Percentiles rank a stretch among this genome's conserved stretches.
These are phyloP conservation scores for Andrena cerasifolii DNA, from an alignment of 1,140 invertebrate genomes.

Conservation along the genomic window DNA sequence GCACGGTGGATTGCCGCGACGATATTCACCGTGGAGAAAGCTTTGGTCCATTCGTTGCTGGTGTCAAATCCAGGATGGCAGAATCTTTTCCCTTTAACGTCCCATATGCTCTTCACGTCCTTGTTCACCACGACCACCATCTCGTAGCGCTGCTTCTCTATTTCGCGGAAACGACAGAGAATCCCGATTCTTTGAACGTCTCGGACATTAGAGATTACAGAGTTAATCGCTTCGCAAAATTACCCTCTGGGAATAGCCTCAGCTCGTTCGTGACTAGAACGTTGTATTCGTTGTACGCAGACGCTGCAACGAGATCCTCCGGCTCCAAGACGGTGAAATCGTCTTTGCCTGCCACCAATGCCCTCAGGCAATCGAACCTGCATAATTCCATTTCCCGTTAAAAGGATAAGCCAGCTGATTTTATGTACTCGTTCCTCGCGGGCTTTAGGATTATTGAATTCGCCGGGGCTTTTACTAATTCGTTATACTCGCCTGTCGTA, in stretches of 20 bases:
- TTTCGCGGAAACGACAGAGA: constrained; percentile 32
- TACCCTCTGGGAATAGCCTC: constrained; percentile 72
- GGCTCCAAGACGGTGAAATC: constrained; percentile 92
- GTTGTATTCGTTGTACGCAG: constrained; percentile 84
- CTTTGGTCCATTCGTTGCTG: constrained; percentile 86
- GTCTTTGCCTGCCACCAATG: constrained; percentile 87
- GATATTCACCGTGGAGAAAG: constrained; percentile 85
- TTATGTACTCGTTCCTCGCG: too few species aligned
- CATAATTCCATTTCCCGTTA: background rate
- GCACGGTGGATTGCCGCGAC: background rate
- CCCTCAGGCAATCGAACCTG: constrained; percentile 89
- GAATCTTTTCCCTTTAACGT: constrained; percentile 86
- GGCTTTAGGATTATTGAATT: background rate
- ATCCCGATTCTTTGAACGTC: background rate
- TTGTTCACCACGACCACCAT: constrained; percentile 88
- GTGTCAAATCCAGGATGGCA: constrained; percentile 90
- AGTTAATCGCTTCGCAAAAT: constrained; percentile 14
- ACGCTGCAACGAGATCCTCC: constrained; percentile 90
- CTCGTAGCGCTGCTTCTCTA: constrained; percentile 85
- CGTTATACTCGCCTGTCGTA: constrained; percentile 83
- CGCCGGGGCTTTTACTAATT: constrained; percentile 8
- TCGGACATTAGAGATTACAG: background rate
- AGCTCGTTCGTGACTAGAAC: constrained; percentile 88
- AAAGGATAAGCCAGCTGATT: too few species aligned
- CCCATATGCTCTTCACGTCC: constrained; percentile 82